A percentile compares a stretch with the other conserved stretches of the same genome.
phyloP scores from a whole-genome alignment of 2,797 vertebrate species.

The Triplophysa bombifrons region DNA sequence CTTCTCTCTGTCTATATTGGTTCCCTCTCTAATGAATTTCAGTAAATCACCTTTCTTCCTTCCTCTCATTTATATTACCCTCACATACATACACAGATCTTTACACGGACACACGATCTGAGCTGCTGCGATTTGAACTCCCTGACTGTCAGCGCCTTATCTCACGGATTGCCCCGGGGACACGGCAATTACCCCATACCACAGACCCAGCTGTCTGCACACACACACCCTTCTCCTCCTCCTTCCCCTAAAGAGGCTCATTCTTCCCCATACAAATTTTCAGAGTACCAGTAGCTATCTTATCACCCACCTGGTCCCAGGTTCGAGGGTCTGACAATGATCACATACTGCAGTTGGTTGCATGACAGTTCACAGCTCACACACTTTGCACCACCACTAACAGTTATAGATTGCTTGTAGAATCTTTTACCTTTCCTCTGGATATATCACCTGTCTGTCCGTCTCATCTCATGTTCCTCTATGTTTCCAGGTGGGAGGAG shows the following conservation, averaged over 20 bases:
- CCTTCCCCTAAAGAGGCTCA: constrained; percentile 28
- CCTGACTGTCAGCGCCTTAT: constrained; percentile 51
- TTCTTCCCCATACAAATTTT: constrained; percentile 27
- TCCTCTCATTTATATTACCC: not conserved
- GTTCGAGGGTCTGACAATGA: constrained; percentile 2
- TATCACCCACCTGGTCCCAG: not conserved
- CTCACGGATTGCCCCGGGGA: constrained; percentile 49
- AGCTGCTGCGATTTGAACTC: constrained; percentile 52
- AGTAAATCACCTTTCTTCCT: not conserved
- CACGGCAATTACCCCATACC: constrained; percentile 62
- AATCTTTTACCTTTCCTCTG: not conserved
- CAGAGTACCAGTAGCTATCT: not conserved
- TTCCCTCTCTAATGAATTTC: not conserved
- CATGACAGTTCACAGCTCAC: not conserved
- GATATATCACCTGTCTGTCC: constrained; percentile 5
- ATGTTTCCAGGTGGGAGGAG: constrained; percentile 81
- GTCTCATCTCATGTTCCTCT: constrained; percentile 7
- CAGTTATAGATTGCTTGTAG: not conserved
- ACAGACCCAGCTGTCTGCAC: constrained; percentile 61
- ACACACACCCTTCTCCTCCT: constrained; percentile 41
- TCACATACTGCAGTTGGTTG: not conserved
- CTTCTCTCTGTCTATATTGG: not conserved
- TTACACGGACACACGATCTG: constrained; percentile 1
- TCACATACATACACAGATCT: constrained; percentile 33
- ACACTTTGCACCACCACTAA: not conserved